Conservation (phyloP, 2,797 vertebrate genomes). For the Sebastes baramenuke region DNA sequence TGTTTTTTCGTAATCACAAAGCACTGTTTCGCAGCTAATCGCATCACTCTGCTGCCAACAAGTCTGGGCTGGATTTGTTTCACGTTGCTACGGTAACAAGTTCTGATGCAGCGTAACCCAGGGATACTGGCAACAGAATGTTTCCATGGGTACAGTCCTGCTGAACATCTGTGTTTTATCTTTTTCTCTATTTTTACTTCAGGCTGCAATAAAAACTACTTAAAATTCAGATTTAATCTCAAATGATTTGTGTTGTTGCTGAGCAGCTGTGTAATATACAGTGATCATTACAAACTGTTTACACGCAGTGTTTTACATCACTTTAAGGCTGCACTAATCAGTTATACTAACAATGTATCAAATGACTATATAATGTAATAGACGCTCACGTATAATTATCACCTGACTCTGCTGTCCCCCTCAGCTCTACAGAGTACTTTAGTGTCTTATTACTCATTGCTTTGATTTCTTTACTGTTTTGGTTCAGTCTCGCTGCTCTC, state of each 20-base stretch:
- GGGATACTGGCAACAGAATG: slow-evolving; percentile 44
- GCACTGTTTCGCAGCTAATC: neutral
- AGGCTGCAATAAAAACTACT: neutral
- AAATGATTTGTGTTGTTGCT: neutral
- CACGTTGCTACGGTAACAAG: slow-evolving; percentile 32
- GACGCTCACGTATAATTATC: neutral
- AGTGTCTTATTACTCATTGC: neutral
- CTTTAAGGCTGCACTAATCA: neutral
- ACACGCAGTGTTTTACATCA: neutral
- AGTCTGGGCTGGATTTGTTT: slow-evolving; percentile 36
- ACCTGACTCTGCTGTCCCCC: neutral
- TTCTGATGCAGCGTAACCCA: slow-evolving; percentile 32
- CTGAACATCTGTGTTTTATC: neutral
- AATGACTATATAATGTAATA: neutral
- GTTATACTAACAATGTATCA: neutral
- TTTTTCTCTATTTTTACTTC: slow-evolving; percentile 7
- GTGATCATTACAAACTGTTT: neutral
- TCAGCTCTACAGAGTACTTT: neutral
- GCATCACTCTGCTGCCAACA: neutral
- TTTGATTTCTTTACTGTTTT: neutral
- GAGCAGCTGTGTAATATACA: neutral
- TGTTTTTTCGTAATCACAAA: neutral
- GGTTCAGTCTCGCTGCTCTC: neutral
- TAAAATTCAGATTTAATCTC: neutral
- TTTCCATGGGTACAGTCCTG: slow-evolving; percentile 30